phyloP scores from a whole-genome alignment of 2,888 invertebrate species.

The Crepidodera aurea region DNA sequence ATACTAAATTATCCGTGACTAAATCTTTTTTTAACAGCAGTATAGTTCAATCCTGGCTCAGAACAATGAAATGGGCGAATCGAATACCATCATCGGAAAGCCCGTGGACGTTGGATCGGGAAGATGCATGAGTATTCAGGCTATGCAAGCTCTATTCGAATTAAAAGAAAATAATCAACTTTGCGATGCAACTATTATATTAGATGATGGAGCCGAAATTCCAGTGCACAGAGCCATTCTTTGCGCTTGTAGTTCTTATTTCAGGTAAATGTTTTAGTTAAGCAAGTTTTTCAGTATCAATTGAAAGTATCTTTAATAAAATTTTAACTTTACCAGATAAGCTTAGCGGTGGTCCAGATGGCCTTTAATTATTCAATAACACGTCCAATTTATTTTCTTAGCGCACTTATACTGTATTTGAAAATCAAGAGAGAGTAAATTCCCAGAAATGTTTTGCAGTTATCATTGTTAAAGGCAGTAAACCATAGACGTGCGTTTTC shows the following conservation, averaged over 20 bases:
- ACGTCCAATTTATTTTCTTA: too few relatives aligned
- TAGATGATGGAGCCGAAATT: conserved; percentile 82
- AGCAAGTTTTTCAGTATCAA: too few relatives aligned
- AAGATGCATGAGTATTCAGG: conserved; percentile 82
- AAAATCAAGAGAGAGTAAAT: too few relatives aligned
- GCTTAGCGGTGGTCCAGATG: too few relatives aligned
- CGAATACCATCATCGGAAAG: conserved; percentile 48
- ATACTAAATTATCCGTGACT: conserved; percentile 49
- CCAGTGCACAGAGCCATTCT: conserved; percentile 87
- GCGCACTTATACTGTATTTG: too few relatives aligned
- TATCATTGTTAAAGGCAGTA: too few relatives aligned
- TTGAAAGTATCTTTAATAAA: too few relatives aligned
- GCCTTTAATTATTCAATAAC: too few relatives aligned
- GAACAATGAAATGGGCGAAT: conserved; percentile 55
- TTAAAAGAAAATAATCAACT: conserved; percentile 83
- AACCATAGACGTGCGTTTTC: too few relatives aligned
- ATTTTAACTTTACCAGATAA: too few relatives aligned
- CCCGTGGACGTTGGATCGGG: conserved; percentile 60
- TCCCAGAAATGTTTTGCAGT: too few relatives aligned
- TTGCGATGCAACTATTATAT: conserved; percentile 85
- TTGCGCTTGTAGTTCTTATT: conserved; percentile 90
- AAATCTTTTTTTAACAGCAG: conserved; percentile 33
- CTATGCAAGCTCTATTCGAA: conserved; percentile 85
- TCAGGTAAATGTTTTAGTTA: conserved; percentile 70
- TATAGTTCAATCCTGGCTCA: conserved; percentile 49